Evolutionary conservation across 2,888 invertebrate genomes (phyloP).

Genomic region (Scaptomyza polygonia): DNA sequence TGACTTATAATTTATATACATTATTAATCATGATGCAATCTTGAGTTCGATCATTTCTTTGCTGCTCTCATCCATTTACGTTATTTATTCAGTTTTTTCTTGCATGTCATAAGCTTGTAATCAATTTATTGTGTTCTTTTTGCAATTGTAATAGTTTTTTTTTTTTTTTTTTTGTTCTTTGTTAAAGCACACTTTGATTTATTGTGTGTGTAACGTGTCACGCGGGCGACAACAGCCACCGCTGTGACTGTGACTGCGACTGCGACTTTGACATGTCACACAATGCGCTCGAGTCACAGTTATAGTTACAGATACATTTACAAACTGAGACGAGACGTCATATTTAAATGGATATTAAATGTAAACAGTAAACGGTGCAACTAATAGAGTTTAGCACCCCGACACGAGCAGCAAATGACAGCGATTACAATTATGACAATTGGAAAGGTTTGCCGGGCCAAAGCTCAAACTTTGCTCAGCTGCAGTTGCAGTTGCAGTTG

Average conservation of each 20-base stretch:
- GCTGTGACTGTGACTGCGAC: constrained; percentile 60
- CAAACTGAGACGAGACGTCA: constrained; percentile 34
- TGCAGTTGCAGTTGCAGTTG: constrained; percentile 43
- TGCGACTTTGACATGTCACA: constrained; percentile 70
- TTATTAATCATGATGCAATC: constrained; percentile 43
- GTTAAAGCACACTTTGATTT: constrained; percentile 50
- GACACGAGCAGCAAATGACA: constrained; percentile 60
- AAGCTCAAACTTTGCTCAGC: constrained; percentile 20
- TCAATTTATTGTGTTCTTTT: not conserved
- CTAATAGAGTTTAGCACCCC: constrained; percentile 69
- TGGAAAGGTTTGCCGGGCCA: constrained; percentile 67
- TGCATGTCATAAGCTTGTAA: constrained; percentile 33
- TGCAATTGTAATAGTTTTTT: constrained; percentile 4
- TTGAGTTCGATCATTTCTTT: constrained; percentile 29
- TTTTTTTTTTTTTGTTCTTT: constrained; percentile 6
- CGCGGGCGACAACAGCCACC: constrained; percentile 76
- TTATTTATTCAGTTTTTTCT: constrained; percentile 8
- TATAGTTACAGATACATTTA: constrained; percentile 9
- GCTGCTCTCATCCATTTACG: not conserved
- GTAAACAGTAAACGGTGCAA: constrained; percentile 37
- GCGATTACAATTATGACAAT: constrained; percentile 60
- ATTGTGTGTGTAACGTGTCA: constrained; percentile 77
- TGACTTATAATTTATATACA: not conserved
- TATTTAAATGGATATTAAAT: constrained; percentile 64
- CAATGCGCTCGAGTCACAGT: constrained; percentile 32